Conservation (phyloP, 2,888 invertebrate species). For the Ditylenchus weischeri region DNA sequence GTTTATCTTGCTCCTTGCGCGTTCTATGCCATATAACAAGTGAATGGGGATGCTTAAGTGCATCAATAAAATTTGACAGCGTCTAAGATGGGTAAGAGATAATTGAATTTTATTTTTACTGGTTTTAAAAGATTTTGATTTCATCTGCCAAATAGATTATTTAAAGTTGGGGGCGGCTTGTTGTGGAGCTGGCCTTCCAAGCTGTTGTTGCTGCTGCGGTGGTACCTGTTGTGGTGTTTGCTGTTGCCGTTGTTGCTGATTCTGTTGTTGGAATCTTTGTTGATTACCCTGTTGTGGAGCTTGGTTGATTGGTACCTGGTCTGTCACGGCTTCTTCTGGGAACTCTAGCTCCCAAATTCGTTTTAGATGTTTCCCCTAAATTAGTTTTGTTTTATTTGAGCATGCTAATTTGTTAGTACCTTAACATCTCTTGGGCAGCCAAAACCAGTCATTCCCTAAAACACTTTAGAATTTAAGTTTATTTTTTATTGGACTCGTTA, state of each 20-base stretch:
- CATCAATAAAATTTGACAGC: no score
- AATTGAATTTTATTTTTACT: no score
- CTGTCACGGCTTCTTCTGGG: constrained; percentile 52
- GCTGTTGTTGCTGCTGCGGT: constrained; percentile 15
- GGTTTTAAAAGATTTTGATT: constrained; percentile 55
- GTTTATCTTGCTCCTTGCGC: not conserved
- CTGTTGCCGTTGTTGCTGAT: constrained; percentile 15
- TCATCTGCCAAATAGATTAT: not conserved
- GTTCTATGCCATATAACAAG: not conserved
- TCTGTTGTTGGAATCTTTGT: constrained; percentile 21
- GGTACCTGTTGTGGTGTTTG: constrained; percentile 15
- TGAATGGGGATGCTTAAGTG: not conserved
- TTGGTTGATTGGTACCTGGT: constrained; percentile 19
- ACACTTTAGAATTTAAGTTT: not conserved
- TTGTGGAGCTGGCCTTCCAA: constrained; percentile 13
- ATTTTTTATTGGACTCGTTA: no score
- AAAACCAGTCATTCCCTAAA: constrained; percentile 57
- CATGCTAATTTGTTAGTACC: no score
- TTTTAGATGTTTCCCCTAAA: constrained; percentile 57
- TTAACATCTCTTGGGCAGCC: constrained; percentile 59
- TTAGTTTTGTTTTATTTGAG: no score
- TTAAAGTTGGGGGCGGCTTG: constrained; percentile 10
- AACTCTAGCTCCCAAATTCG: constrained; percentile 59
- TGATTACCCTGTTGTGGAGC: constrained; percentile 28
- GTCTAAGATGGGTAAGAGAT: constrained; percentile 56